Conservation (phyloP, 2,113 vertebrate genomes). For the Chrysochloris asiatica region DNA sequence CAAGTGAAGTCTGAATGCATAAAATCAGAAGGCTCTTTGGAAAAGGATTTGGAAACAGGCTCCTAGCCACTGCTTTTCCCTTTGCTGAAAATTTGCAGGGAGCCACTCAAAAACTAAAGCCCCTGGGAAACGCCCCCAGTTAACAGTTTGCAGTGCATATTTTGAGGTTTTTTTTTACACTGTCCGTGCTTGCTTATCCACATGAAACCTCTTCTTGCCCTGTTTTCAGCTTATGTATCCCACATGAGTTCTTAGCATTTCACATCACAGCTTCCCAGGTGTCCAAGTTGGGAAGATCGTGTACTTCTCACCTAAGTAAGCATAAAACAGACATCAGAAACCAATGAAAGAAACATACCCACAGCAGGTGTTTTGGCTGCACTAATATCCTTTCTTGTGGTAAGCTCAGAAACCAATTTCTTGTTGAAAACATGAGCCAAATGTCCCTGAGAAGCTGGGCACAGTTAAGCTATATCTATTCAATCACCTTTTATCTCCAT, state of each 20-base stretch:
- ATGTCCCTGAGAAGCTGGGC: not conserved
- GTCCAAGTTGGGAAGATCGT: not conserved
- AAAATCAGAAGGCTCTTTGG: conserved; percentile 24
- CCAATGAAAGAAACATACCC: not conserved
- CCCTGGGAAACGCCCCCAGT: not conserved
- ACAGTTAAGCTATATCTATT: not conserved
- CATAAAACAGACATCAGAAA: conserved; percentile 16
- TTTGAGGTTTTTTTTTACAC: not conserved
- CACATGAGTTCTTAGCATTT: conserved; percentile 21
- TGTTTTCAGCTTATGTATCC: conserved; percentile 34
- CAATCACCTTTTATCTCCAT: not conserved
- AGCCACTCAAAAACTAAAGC: not conserved
- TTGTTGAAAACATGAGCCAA: conserved; percentile 25
- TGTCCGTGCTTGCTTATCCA: conserved; percentile 7
- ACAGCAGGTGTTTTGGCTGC: not conserved
- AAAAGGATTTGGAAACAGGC: conserved; percentile 29
- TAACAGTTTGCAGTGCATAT: not conserved
- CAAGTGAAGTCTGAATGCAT: not conserved
- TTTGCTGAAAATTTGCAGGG: conserved; percentile 53
- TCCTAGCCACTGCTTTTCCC: not conserved
- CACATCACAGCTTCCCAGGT: conserved; percentile 44
- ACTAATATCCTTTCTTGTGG: conserved; percentile 20
- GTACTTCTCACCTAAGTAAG: conserved; percentile 9
- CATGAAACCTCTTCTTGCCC: conserved; percentile 43
- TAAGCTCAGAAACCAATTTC: conserved; percentile 3